These are phyloP conservation scores for Streblospio benedicti DNA, from an alignment of 1,140 invertebrate genomes.

Conservation along the genomic window DNA sequence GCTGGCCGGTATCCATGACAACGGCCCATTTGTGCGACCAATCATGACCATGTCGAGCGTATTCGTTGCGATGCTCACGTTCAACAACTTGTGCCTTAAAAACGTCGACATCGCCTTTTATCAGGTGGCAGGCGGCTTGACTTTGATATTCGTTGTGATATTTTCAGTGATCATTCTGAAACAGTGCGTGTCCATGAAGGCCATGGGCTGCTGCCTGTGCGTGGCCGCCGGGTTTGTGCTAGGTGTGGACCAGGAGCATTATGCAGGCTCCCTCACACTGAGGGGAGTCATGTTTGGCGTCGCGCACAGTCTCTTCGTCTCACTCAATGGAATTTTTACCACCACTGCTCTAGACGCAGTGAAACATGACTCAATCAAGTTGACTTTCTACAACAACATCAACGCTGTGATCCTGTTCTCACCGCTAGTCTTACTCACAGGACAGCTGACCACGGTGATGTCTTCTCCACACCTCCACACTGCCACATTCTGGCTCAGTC, in stretches of 20 bases:
- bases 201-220: conserved; percentile 33
- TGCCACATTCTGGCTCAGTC: conserved; percentile 27
- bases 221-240: conserved; percentile 40
- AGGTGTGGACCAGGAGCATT: conserved; percentile 40
- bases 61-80: conserved; percentile 33
- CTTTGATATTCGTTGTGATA: conserved; percentile 42
- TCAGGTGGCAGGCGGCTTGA: conserved; percentile 43
- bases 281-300: conserved; percentile 41
- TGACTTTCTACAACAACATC: conserved; percentile 38
- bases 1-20: not conserved
- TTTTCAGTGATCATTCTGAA: conserved; percentile 33
- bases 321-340: conserved; percentile 39
- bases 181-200: conserved; percentile 23
- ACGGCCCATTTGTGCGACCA: conserved; percentile 17
- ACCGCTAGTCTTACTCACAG: conserved; percentile 31
- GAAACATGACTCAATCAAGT: conserved; percentile 30
- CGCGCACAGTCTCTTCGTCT: conserved; percentile 36
- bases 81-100: conserved; percentile 45
- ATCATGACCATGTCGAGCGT: conserved; percentile 33
- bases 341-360: conserved; percentile 27
- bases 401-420: conserved; percentile 36
- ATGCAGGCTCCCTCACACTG: conserved; percentile 32
- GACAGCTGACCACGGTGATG: conserved; percentile 27
- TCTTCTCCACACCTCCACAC: conserved; percentile 14
- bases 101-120: conserved; percentile 44